Base-by-base conservation (phyloP, 2,113 vertebrate genomes). In the Grammomys surdaster region DNA sequence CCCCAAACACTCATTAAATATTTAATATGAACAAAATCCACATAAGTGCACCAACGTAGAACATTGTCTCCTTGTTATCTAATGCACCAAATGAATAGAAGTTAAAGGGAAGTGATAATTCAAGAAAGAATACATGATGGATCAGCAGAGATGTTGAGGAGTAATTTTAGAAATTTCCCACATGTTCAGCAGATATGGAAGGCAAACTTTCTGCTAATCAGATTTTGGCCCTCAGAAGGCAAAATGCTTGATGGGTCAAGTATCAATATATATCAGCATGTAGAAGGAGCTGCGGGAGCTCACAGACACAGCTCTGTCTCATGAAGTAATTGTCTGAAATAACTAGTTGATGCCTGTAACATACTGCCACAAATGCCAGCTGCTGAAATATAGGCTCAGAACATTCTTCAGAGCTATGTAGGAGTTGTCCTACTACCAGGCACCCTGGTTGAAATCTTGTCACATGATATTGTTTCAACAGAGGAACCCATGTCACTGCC, bases 371-470 rank as follows among this genome's bases (percentile, higher is more conserved):
- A 92, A 93, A 82, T 87, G 88, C 48, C 91, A 88, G 69, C 43
- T 63, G 16, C 89, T 90, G 67, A 75, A 72, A 96, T 75, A 58
- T 65, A 72, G 22, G 3, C 28, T 75, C 69, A 89, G 58, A 88
- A 78, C 1, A n/a, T 56, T 90, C 51, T 46, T 89, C 67, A 89
- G 19, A 91, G 67, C 56, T 70, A 14, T 76, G 33, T 51, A 92
- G 58, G 58, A 92, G 81, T 87, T 91, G 20, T 60, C 69, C 54
- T 84, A 40, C 40, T 20, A 43, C 8, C 56, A 80, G 43, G 69
- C 92, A 40, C 88, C 82, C 72, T 76, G 48, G 84, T 31, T 80
- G 65, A 97, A 96, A 84, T 95, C 72, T 78, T 89, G 92, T 48
- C 69, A 91, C 22, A 58, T 77, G 33, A 43, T 63, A 54, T 94